Conservation (phyloP, 2,113 vertebrate genomes). For the Mastomys coucha region DNA sequence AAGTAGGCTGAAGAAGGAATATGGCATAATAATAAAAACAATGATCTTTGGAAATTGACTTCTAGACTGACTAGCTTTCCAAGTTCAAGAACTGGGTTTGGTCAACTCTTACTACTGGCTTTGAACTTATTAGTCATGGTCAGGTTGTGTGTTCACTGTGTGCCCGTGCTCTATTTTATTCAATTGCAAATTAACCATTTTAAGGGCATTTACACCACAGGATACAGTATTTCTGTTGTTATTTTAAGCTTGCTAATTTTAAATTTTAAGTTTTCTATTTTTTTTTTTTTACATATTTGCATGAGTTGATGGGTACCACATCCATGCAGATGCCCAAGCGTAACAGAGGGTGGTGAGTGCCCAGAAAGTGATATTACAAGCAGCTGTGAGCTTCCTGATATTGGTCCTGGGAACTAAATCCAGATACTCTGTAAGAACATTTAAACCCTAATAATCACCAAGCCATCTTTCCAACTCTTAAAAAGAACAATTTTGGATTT, state of each 20-base stretch:
- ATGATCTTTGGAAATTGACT: neutral
- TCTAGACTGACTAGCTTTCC: neutral
- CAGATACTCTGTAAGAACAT: neutral
- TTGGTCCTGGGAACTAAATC: neutral
- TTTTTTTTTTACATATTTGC: neutral
- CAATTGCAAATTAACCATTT: neutral
- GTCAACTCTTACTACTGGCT: neutral
- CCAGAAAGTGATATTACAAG: neutral
- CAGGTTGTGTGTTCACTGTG: neutral
- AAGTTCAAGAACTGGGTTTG: neutral
- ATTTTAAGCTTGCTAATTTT: slow-evolving; percentile 12
- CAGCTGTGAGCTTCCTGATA: neutral
- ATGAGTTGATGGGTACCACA: neutral
- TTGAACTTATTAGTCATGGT: neutral
- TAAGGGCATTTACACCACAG: neutral
- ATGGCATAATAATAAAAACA: neutral
- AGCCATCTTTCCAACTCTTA: neutral
- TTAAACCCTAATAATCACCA: neutral
- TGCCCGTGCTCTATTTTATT: neutral
- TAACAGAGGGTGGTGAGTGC: too few species aligned
- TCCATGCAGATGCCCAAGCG: neutral
- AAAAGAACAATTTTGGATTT: neutral
- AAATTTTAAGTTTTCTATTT: neutral
- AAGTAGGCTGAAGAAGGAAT: neutral
- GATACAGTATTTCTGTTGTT: neutral